These are phyloP conservation scores for Microcebus ravelobensis DNA, from an alignment of 2,113 vertebrate genomes.

Conservation along the genomic window DNA sequence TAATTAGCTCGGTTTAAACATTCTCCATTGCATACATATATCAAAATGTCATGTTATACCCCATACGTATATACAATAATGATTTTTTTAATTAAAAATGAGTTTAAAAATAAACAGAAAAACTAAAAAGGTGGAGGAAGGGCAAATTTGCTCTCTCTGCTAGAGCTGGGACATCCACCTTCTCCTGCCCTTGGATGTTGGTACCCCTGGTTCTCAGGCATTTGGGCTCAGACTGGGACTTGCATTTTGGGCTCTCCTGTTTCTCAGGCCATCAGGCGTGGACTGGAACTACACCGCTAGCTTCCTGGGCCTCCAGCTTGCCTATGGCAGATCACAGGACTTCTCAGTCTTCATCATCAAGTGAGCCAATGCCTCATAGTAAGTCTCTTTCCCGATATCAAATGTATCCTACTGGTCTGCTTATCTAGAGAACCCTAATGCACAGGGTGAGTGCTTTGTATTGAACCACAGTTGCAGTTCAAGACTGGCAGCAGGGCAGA, in stretches of 20 bases:
- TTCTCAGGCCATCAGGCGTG: background rate
- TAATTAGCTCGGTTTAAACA: background rate
- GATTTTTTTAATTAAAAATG: background rate
- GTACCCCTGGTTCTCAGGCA: background rate
- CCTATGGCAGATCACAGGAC: background rate
- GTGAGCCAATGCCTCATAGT: background rate
- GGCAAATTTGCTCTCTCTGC: background rate
- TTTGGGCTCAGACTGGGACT: background rate
- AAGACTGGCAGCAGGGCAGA: background rate
- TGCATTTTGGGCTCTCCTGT: background rate
- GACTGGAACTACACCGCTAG: background rate
- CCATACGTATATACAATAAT: background rate
- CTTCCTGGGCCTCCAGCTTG: no score
- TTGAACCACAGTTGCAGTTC: background rate
- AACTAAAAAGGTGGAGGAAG: background rate
- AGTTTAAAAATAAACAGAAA: background rate
- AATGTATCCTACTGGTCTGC: background rate
- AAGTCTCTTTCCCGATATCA: background rate
- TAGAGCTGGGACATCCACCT: background rate
- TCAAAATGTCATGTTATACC: background rate
- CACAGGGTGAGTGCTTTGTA: background rate
- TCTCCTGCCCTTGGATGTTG: background rate
- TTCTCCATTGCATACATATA: background rate
- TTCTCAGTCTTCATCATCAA: background rate
- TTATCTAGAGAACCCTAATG: no score